These are phyloP conservation scores for Dugesia japonica DNA, from an alignment of 2,888 invertebrate species.

Conservation along the genomic window DNA sequence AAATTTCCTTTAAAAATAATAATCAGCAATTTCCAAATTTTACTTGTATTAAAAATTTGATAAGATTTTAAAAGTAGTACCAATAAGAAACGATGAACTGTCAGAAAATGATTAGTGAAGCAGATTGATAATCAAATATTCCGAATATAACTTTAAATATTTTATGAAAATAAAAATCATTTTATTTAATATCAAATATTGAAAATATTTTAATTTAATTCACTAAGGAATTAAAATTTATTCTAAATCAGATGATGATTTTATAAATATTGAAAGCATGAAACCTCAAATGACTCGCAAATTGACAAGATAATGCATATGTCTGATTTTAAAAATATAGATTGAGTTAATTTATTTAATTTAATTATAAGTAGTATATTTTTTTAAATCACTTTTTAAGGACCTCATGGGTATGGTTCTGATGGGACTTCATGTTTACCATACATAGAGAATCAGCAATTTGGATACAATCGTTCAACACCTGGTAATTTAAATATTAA, in stretches of 20 bases:
- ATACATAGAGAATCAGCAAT: slow-evolving; percentile 29
- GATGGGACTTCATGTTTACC: slow-evolving; percentile 27
- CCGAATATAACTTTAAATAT: neutral
- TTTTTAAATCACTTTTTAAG: neutral
- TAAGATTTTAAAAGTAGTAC: neutral
- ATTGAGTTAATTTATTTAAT: slow-evolving; percentile 16
- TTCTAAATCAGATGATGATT: slow-evolving; percentile 10
- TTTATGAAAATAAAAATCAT: neutral
- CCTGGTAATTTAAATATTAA: no score
- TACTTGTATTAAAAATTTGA: neutral
- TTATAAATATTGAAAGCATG: slow-evolving; percentile 20
- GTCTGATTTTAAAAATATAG: slow-evolving; percentile 16
- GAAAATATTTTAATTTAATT: neutral
- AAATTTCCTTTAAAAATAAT: neutral
- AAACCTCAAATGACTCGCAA: slow-evolving; percentile 8
- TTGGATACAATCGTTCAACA: slow-evolving; percentile 23
- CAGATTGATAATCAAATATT: slow-evolving; percentile 4
- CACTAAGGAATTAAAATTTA: slow-evolving; percentile 4
- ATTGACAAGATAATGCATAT: slow-evolving; percentile 15
- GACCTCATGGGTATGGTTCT: slow-evolving; percentile 26
- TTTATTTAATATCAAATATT: neutral
- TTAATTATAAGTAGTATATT: slow-evolving; percentile 12
- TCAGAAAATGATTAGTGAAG: neutral
- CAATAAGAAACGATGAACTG: neutral
- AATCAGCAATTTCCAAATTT: neutral